Percentiles rank a stretch among this genome's conserved stretches.
Conservation (phyloP, 2,888 invertebrate genomes). For the Amphipyra tragopoginis region DNA sequence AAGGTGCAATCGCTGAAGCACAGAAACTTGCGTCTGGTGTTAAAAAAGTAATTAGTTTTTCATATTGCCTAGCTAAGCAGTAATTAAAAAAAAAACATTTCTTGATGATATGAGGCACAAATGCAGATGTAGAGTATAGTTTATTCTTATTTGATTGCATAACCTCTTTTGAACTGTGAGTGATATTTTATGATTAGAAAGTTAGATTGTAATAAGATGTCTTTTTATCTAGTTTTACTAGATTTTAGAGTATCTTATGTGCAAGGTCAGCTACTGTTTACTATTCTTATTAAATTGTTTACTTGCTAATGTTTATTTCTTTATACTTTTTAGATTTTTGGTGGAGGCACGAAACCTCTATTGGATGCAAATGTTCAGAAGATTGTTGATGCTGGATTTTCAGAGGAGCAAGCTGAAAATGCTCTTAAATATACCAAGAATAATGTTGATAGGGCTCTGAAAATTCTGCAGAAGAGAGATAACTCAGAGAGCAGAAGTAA, state of each 20-base stretch:
- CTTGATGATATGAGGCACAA: too few species aligned
- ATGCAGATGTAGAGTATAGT: too few species aligned
- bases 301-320: conserved; percentile 5
- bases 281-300: not conserved
- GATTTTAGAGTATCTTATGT: too few species aligned
- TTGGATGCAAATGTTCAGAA: conserved; percentile 94
- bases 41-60: conserved; percentile 82
- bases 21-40: conserved; percentile 90
- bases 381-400: conserved; percentile 94
- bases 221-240: too few species aligned
- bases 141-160: too few species aligned
- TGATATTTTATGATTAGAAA: too few species aligned
- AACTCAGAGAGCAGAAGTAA: conserved; percentile 84
- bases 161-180: too few species aligned
- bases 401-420: conserved; percentile 93
- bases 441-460: conserved; percentile 93
- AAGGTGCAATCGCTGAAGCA: conserved; percentile 97
- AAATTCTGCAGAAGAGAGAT: conserved; percentile 91
- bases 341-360: conserved; percentile 92
- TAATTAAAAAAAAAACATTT: too few species aligned
- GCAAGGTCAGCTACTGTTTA: not conserved
- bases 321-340: conserved; percentile 85
- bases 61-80: not conserved
- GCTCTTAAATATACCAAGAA: conserved; percentile 93
- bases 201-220: too few species aligned